phyloP scores from a whole-genome alignment of 2,888 invertebrate species.

The Himalopsyche tibetana region DNA sequence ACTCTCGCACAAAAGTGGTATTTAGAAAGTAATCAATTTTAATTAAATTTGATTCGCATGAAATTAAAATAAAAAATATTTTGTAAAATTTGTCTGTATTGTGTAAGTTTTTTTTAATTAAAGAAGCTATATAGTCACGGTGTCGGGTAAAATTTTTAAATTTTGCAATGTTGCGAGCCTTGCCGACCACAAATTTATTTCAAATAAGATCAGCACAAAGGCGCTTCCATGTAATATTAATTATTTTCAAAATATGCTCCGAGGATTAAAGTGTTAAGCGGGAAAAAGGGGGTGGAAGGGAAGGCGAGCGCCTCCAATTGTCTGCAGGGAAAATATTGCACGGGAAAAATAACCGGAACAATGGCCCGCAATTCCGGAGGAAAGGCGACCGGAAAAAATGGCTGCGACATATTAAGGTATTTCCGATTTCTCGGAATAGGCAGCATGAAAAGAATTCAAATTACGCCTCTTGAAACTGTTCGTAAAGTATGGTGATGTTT shows the following conservation, averaged over 20 bases:
- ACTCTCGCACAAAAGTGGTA: no score
- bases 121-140: no score
- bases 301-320: slow-evolving; percentile 22
- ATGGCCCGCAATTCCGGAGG: slow-evolving; percentile 34
- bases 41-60: no score
- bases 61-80: no score
- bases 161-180: background rate
- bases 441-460: slow-evolving; percentile 1
- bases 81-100: no score
- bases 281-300: slow-evolving; percentile 10
- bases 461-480: slow-evolving; percentile 31
- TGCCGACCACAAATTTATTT: background rate
- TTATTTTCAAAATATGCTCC: slow-evolving; percentile 50
- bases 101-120: no score
- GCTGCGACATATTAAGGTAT: slow-evolving; percentile 30
- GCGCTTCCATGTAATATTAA: background rate
- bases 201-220: background rate
- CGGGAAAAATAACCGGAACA: slow-evolving; percentile 24
- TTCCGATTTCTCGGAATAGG: slow-evolving; percentile 10
- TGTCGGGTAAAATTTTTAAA: no score
- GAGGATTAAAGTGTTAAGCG: slow-evolving; percentile 50
- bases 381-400: slow-evolving; percentile 34
- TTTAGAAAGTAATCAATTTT: no score
- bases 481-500: slow-evolving; percentile 25
- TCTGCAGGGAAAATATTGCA: slow-evolving; percentile 34